phyloP scores from a whole-genome alignment of 2,113 vertebrate species.

The Psilopsiagon aymara region DNA sequence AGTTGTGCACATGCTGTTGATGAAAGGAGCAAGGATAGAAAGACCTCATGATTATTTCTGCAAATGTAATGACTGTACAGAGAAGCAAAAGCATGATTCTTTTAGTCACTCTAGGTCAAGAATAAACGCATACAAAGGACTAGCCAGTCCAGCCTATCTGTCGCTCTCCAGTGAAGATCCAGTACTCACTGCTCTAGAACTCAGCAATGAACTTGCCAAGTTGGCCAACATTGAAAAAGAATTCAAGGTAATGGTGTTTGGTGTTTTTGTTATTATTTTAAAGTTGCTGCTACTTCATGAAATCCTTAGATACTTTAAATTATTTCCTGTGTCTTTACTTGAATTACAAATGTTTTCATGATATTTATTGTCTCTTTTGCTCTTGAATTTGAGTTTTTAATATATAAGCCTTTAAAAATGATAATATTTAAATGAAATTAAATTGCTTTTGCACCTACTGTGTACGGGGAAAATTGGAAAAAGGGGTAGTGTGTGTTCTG shows the following conservation, averaged over 20 bases:
- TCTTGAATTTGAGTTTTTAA: not conserved
- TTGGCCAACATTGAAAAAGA: constrained; percentile 91
- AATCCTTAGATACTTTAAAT: not conserved
- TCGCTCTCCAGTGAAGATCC: constrained; percentile 90
- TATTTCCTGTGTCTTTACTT: not conserved
- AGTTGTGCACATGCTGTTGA: constrained; percentile 87
- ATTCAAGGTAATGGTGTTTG: constrained; percentile 81
- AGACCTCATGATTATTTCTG: constrained; percentile 90
- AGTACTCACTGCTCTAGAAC: constrained; percentile 86
- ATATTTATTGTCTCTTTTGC: not conserved
- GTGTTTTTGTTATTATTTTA: not conserved
- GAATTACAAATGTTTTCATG: not conserved
- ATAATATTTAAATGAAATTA: not conserved
- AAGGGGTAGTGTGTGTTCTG: not conserved
- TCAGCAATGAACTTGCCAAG: constrained; percentile 89
- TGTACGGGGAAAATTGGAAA: not conserved
- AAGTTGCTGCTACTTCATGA: not conserved
- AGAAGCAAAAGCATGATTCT: constrained; percentile 85
- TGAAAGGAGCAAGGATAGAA: constrained; percentile 87
- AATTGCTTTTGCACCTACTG: not conserved
- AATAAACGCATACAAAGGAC: constrained; percentile 88
- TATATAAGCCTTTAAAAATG: not conserved
- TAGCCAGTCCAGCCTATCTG: constrained; percentile 88
- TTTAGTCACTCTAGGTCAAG: constrained; percentile 88
- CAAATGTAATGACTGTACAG: constrained; percentile 84